These are phyloP conservation scores for Leptoclinus maculatus DNA, from an alignment of 2,797 vertebrate genomes.

Conservation along the genomic window DNA sequence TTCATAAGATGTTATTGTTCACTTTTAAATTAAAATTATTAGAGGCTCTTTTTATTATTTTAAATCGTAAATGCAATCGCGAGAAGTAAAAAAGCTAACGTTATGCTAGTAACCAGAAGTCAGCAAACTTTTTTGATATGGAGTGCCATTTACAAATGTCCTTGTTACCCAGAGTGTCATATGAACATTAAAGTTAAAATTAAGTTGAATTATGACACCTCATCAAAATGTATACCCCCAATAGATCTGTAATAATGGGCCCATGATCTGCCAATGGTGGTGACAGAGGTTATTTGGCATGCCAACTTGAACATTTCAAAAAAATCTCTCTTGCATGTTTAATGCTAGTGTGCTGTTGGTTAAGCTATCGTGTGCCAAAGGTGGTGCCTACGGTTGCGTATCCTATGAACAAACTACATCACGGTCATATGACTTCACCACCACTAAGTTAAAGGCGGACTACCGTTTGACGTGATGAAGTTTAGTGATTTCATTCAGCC, in stretches of 20 bases:
- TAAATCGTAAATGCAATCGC: too few relatives aligned
- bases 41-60: too few relatives aligned
- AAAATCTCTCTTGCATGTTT: not conserved
- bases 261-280: too few relatives aligned
- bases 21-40: too few relatives aligned
- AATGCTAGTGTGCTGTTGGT: not conserved
- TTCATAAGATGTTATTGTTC: too few relatives aligned
- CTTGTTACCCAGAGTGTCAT: not conserved
- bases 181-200: not conserved
- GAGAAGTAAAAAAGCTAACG: not conserved
- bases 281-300: too few relatives aligned
- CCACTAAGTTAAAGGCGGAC: not conserved
- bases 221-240: not conserved
- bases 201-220: too few relatives aligned
- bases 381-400: too few relatives aligned
- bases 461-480: too few relatives aligned
- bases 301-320: too few relatives aligned
- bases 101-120: not conserved
- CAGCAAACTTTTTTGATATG: not conserved
- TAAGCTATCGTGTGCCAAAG: not conserved
- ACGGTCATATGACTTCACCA: not conserved
- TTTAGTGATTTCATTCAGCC: too few relatives aligned
- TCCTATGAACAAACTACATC: not conserved
- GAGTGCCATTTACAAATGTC: not conserved
- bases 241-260: not conserved